These are phyloP conservation scores for Ibycter americanus DNA, from an alignment of 2,797 vertebrate genomes.

Conservation along the genomic window DNA sequence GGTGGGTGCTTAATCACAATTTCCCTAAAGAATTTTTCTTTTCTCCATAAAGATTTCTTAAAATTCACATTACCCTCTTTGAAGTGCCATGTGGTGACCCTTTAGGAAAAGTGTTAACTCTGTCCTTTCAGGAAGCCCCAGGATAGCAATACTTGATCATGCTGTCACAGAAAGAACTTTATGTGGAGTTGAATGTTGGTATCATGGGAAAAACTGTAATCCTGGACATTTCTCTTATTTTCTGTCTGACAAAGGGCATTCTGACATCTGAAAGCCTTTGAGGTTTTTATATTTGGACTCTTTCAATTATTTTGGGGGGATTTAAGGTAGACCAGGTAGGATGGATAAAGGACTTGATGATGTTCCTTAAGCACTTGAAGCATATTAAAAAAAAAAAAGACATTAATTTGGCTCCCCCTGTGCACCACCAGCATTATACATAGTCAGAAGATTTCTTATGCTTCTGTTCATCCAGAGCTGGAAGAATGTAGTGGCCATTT, in stretches of 20 bases:
- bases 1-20: background rate
- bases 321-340: background rate
- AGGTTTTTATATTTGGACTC: background rate
- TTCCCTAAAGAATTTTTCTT: background rate
- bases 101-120: background rate
- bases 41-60: background rate
- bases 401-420: background rate
- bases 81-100: background rate
- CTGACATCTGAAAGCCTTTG: background rate
- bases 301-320: no score
- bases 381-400: background rate
- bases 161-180: background rate
- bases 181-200: background rate
- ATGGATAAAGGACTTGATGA: background rate
- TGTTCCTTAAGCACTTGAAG: background rate
- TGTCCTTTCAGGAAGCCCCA: background rate
- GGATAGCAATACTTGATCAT: background rate
- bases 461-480: background rate
- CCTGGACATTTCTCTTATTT: background rate
- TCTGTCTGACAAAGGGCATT: background rate
- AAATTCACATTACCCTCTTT: background rate
- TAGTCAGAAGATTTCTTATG: background rate
- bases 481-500: background rate
- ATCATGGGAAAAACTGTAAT: background rate
- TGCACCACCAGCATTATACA: background rate